These are phyloP conservation scores for Ophion slaviceki DNA, from an alignment of 2,888 invertebrate genomes.

Conservation along the genomic window DNA sequence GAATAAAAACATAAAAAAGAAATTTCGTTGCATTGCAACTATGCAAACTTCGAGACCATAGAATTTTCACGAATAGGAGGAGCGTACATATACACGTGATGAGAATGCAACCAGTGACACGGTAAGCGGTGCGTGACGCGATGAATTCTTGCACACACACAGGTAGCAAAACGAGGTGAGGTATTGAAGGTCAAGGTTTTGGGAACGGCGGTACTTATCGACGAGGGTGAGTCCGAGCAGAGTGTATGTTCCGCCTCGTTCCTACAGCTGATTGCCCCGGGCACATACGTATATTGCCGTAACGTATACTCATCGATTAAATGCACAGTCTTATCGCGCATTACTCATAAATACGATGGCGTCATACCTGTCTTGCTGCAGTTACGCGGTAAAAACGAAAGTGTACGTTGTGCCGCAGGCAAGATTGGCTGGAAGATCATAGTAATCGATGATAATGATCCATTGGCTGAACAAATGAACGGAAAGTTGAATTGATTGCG, in stretches of 20 bases:
- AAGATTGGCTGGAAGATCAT: constrained; percentile 99
- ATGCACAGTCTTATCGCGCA: constrained; percentile 46
- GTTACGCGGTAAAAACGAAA: constrained; percentile 28
- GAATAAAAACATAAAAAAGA: too few species aligned
- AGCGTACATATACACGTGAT: neutral
- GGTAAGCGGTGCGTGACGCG: constrained; percentile 27
- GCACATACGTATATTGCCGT: neutral
- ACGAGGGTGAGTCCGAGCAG: constrained; percentile 88
- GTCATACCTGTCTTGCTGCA: constrained; percentile 30
- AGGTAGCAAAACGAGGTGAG: constrained; percentile 91
- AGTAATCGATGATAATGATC: constrained; percentile 96
- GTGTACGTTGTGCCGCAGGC: constrained; percentile 85
- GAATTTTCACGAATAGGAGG: neutral
- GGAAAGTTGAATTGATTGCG: constrained; percentile 83
- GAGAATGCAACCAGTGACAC: neutral
- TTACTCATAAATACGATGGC: constrained; percentile 27
- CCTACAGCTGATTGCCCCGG: neutral
- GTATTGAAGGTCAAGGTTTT: constrained; percentile 95
- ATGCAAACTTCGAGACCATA: too few species aligned
- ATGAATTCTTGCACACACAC: constrained; percentile 71
- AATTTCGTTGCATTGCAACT: too few species aligned
- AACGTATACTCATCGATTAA: constrained; percentile 24
- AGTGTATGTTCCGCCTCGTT: constrained; percentile 7
- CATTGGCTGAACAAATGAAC: constrained; percentile 92
- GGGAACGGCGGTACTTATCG: constrained; percentile 97